Base-by-base conservation (phyloP, 2,113 vertebrate species). In the Pseudonaja textilis region DNA sequence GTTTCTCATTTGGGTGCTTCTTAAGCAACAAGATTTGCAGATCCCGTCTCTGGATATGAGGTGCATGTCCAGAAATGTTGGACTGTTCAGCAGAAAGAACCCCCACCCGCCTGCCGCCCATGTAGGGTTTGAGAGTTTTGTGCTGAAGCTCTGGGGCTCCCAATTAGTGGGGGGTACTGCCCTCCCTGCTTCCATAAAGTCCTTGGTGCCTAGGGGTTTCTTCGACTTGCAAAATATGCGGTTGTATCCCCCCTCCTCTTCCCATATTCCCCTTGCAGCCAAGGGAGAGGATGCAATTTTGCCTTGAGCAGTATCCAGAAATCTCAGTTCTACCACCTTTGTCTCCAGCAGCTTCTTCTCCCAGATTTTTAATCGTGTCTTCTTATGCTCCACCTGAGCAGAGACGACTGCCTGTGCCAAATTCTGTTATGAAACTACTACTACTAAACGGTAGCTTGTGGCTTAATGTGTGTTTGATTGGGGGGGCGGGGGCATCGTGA, bases 341-440 rank as follows among this genome's bases (percentile, higher is more conserved):
- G 26, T 4, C 11, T 20, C 9, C 5, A 91, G 12, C 87, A 91
- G 93, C 61, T 61, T 29, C 18, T 88, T 89, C 88, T 56, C 86
- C 91, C 56, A n/a, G 16, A 42, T 47, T 87, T 89, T 89, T 45
- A 91, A 8, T 2, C 1, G 94, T 42, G 8, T 91, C 61, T 88
- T 91, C 55, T 88, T 93, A 26, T 87, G 55, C 94, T 4, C 61
- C 26, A 89, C 88, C 42, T 90, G 87, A 56, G 94, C 22, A 52
- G 95, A 93, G 86, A 10, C 9, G 85, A 94, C 93, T 69, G 92
- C 94, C 95, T 94, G 97, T 97, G 97, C 97, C 97, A 97, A 97
- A 97, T 87, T 88, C 95, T 52, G 22, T 86, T 93, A 26, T 88
- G 95, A 96, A 93, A 91, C 45, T 92, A 88, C 94, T 92, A 88